Percentiles rank a stretch among this genome's conserved stretches.
Evolutionary conservation across 2,888 invertebrate genomes (phyloP).

Genomic region (Dysmachus trigonus): DNA sequence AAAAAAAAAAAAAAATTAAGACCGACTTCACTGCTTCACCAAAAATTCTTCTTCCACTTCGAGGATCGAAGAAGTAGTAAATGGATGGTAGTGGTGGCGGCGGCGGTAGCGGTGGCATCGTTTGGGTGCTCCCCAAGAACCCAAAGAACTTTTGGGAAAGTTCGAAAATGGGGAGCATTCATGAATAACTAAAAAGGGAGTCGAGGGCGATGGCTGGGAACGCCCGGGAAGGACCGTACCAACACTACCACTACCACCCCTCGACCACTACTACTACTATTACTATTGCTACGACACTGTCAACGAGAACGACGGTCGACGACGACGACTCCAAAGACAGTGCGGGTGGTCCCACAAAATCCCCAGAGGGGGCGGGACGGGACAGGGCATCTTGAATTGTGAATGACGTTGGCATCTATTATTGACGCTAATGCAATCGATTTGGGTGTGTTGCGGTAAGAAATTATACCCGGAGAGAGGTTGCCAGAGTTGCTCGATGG

Average conservation of each 20-base stretch:
- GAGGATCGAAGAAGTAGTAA: constrained; percentile 30
- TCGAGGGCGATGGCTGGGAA: constrained; percentile 3
- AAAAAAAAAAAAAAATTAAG: too few relatives aligned
- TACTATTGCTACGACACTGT: background rate
- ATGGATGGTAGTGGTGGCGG: background rate
- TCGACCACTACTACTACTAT: background rate
- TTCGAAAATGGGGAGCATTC: constrained; percentile 24
- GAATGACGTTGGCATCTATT: constrained; percentile 35
- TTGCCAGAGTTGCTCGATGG: background rate
- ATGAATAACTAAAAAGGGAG: constrained; percentile 21
- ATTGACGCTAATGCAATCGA: constrained; percentile 37
- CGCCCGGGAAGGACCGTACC: background rate
- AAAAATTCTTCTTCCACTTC: background rate
- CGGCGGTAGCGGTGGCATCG: background rate
- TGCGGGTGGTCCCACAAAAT: background rate
- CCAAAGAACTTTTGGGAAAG: constrained; percentile 10
- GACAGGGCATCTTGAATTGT: constrained; percentile 14
- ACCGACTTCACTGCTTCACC: background rate
- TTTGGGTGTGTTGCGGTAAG: constrained; percentile 23
- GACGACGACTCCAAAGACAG: background rate
- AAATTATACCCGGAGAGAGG: background rate
- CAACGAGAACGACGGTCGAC: too few relatives aligned
- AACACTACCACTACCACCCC: background rate
- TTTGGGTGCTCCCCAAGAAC: constrained; percentile 15
- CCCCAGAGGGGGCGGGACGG: background rate